Evolutionary conservation across 2,113 vertebrate species (phyloP), one percentile per base, ranked within the genome.

Genomic region (Ochotona curzoniae): DNA sequence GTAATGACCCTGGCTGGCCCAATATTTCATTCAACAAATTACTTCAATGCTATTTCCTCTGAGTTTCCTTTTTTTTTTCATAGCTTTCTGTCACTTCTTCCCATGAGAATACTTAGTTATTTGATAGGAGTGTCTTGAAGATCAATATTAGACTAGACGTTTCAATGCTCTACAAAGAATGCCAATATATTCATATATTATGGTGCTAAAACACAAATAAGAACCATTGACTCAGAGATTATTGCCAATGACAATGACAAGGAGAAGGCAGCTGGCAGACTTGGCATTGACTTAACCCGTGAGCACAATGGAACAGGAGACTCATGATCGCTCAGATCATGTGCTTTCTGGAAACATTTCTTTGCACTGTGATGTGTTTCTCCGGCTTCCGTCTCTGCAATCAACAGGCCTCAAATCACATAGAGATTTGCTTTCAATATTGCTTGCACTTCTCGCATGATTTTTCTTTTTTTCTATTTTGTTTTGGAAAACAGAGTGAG

Each of bases 141-240:
- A 90, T 96, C 94, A 87, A 64, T 70, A n/a, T 74, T 89, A 84
- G 80, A 86, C 74, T 49, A n/a, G 30, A 20, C 64, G n/a, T 90
- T 96, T 89, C 67, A 17, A 3, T 61, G 35, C 91, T 81, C 67
- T 67, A 8, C n/a, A 91, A 95, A 91, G 89, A 92, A 93, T 93
- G 84, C 71, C 74, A 84, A 51, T 91, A 38, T 73, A 95, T 91
- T 95, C 90, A 93, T 67, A 61, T 93, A 82, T 91, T 78, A 93
- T 76, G 83, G 82, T 94, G 84, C 87, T 96, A 93, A 95, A 93
- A 94, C 94, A 83, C 49, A 91, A 94, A 94, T 95, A 96, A 94
- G 81, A 90, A 67, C 61, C n/a, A 69, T 90, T 93, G 94, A 78
- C 90, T 93, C 87, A 60, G 90, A 93, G 87, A 67, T 57, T 90